Conservation (phyloP, 2,113 vertebrate genomes). For the Panthera tigris region DNA sequence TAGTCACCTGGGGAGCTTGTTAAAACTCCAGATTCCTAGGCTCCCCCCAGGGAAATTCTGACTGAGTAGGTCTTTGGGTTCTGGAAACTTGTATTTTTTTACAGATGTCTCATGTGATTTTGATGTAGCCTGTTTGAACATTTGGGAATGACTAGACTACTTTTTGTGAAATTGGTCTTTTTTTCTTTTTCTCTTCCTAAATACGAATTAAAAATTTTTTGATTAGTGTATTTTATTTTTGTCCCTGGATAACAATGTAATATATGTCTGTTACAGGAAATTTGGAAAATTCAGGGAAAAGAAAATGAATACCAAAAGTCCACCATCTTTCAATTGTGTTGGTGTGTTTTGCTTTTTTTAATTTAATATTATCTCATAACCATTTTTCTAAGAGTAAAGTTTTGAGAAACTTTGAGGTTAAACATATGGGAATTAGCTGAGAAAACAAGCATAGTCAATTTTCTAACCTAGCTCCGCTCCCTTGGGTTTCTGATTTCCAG, state of each 20-base stretch:
- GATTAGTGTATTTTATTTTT: slow-evolving; percentile 7
- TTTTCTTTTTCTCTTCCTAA: neutral
- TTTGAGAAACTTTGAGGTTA: slow-evolving; percentile 42
- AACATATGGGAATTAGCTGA: neutral
- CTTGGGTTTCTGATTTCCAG: neutral
- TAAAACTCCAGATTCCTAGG: neutral
- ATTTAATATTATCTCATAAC: slow-evolving; percentile 10
- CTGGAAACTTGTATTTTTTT: neutral
- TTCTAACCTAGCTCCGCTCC: neutral
- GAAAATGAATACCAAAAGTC: neutral
- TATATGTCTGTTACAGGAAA: neutral
- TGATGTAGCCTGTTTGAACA: neutral
- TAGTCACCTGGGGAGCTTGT: neutral
- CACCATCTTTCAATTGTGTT: neutral
- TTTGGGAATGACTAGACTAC: slow-evolving; percentile 11
- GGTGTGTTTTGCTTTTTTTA: slow-evolving; percentile 24
- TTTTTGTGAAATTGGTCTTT: slow-evolving; percentile 8
- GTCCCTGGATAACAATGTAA: neutral
- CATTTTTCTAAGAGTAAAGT: slow-evolving; percentile 23
- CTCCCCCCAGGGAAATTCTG: neutral
- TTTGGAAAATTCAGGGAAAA: neutral
- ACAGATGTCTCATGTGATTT: slow-evolving; percentile 25
- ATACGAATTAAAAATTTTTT: slow-evolving; percentile 20
- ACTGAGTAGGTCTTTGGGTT: neutral
- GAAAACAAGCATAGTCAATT: neutral